Base-by-base conservation (phyloP, 2,113 vertebrate genomes). In the Spea bombifrons region DNA sequence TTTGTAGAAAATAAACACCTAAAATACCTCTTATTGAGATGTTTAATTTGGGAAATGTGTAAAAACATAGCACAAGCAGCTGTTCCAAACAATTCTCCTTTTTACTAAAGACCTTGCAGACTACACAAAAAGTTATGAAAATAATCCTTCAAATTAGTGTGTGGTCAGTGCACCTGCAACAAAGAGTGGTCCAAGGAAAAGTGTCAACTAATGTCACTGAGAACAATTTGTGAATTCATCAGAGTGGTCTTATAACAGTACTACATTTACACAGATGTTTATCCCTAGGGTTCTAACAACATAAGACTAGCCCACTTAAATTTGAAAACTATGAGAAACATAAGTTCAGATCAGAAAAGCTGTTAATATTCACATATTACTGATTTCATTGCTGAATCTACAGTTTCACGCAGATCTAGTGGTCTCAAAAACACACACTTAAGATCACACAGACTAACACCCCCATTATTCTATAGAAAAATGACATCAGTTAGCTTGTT, bases 61-160 rank as follows among this genome's bases (percentile, higher is more conserved):
- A 85, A 89, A 92, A 92, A 92, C 84, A 91, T 9, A 68, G 85
- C 81, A 84, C 80, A 77, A 88, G 84, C 91, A 93, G 91, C 90
- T 93, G 92, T 85, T 85, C 87, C 82, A 89, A 92, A 92, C 91
- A 92, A 92, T 91, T 89, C 88, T 65, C 78, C 87, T 89, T 85
- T 90, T 92, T 89, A 90, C 88, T 85, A 86, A 90, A 87, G 87
- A 69, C 81, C 87, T 89, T 89, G 83, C 89, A 89, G 91, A 91
- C 89, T 91, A 91, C 88, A 90, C 86, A 78, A 76, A 89, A 90
- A 90, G 91, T 93, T 93, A 93, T 90, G 91, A 92, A 93, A 93
- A 93, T 92, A 93, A 93, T 90, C 90, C 88, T 90, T 92, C 87
- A 89, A 92, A 92, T 92, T 91, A 93, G 90, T 93, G 91, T 93